A percentile compares a stretch with the other conserved stretches of the same genome.
These are phyloP conservation scores for Catharus minimus DNA, from an alignment of 2,113 vertebrate species.

Conservation along the genomic window DNA sequence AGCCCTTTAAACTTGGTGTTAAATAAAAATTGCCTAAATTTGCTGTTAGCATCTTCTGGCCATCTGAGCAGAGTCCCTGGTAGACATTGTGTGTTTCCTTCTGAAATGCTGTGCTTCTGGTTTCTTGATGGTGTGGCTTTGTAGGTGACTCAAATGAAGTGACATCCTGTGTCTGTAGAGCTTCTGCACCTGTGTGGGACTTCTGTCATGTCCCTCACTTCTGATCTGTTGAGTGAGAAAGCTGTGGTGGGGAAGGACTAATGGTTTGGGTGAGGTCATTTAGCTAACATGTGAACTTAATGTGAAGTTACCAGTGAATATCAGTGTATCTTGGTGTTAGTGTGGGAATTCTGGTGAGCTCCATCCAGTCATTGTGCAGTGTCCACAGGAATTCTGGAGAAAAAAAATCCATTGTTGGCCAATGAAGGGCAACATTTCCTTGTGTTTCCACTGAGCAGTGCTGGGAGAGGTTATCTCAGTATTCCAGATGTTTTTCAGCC, in stretches of 20 bases:
- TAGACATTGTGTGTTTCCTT: rapidly evolving
- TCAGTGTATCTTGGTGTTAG: not conserved
- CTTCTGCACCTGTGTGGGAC: rapidly evolving
- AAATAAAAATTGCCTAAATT: not conserved
- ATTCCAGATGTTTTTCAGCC: not conserved
- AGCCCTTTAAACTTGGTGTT: not conserved
- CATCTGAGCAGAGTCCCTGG: no score
- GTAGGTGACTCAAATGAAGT: not conserved
- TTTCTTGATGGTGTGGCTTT: not conserved
- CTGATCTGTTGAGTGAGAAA: not conserved
- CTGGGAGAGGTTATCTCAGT: not conserved
- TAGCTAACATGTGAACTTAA: rapidly evolving
- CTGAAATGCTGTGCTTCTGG: not conserved
- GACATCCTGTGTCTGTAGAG: not conserved
- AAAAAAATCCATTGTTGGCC: not conserved
- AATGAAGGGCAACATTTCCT: not conserved
- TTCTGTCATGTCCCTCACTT: not conserved
- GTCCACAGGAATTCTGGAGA: not conserved
- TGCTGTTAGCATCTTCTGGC: not conserved
- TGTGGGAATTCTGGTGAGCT: not conserved
- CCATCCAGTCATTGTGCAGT: not conserved
- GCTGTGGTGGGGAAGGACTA: not conserved
- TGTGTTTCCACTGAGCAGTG: not conserved
- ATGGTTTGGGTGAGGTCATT: not conserved
- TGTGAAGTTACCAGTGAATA: rapidly evolving